phyloP scores from a whole-genome alignment of 2,888 invertebrate genomes.

The Tanytarsus gracilentus region DNA sequence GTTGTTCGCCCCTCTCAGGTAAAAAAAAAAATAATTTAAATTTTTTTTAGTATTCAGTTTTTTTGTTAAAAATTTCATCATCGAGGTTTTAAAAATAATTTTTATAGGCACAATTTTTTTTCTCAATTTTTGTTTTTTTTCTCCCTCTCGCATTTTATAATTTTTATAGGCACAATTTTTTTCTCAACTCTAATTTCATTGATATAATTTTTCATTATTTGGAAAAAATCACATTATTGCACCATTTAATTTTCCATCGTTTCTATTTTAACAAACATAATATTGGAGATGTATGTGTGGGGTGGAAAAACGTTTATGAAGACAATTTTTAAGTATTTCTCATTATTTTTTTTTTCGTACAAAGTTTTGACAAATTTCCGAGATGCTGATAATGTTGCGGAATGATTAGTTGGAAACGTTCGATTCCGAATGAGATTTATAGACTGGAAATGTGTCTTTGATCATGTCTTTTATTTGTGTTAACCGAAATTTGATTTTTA shows the following conservation, averaged over 20 bases:
- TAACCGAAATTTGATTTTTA: neutral
- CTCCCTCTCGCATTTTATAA: constrained; percentile 1
- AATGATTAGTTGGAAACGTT: neutral
- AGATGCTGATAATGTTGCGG: neutral
- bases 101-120: neutral
- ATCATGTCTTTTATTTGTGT: neutral
- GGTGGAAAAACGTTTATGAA: neutral
- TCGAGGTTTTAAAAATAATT: neutral
- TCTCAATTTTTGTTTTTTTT: constrained; percentile 7
- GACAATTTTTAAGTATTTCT: neutral
- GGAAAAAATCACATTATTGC: constrained; percentile 28
- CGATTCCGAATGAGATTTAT: neutral
- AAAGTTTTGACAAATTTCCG: neutral
- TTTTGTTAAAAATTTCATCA: neutral
- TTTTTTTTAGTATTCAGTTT: neutral
- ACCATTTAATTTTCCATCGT: constrained; percentile 22
- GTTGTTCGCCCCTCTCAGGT: too few species aligned
- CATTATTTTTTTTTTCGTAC: neutral
- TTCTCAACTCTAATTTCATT: constrained; percentile 3
- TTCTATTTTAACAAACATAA: neutral
- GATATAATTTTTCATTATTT: constrained; percentile 17
- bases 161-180: constrained; percentile 27
- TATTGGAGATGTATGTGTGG: neutral
- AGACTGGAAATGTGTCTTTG: neutral
- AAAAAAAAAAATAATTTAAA: neutral